Conservation (phyloP, 2,113 vertebrate species). For the Callospermophilus lateralis region DNA sequence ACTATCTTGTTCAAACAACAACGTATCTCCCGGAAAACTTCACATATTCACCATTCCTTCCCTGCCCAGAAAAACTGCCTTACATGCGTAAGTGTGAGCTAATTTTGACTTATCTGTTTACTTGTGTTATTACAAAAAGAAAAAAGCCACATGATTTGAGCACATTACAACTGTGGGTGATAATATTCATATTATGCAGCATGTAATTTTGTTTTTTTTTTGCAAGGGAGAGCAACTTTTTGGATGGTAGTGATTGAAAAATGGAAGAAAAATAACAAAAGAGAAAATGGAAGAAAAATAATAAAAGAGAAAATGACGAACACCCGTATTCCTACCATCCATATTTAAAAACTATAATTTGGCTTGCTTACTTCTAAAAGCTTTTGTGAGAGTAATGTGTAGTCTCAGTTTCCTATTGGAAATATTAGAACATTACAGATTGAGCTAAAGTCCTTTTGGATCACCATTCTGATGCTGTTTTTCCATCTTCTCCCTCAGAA, state of each 20-base stretch:
- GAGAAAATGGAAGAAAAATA: conserved; percentile 48
- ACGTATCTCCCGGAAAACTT: conserved; percentile 98
- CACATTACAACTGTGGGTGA: neutral
- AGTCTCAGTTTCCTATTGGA: neutral
- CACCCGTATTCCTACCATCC: neutral
- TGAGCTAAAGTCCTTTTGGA: neutral
- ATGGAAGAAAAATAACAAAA: conserved; percentile 11
- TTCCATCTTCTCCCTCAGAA: neutral
- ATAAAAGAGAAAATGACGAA: neutral
- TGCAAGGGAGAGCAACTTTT: neutral
- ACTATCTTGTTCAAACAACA: conserved; percentile 94
- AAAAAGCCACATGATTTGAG: neutral
- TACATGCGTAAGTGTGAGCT: conserved; percentile 95
- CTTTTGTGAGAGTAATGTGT: neutral
- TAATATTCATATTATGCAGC: neutral
- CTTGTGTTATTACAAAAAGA: conserved; percentile 27
- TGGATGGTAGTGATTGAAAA: neutral
- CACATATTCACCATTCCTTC: conserved; percentile 94
- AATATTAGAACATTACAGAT: neutral
- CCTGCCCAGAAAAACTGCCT: conserved; percentile 97
- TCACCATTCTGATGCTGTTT: neutral
- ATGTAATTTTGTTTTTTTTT: neutral
- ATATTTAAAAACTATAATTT: conserved; percentile 21
- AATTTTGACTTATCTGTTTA: conserved; percentile 6
- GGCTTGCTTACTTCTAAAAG: neutral